Evolutionary conservation across 2,113 vertebrate species (phyloP).

Genomic region (Platichthys stellatus): DNA sequence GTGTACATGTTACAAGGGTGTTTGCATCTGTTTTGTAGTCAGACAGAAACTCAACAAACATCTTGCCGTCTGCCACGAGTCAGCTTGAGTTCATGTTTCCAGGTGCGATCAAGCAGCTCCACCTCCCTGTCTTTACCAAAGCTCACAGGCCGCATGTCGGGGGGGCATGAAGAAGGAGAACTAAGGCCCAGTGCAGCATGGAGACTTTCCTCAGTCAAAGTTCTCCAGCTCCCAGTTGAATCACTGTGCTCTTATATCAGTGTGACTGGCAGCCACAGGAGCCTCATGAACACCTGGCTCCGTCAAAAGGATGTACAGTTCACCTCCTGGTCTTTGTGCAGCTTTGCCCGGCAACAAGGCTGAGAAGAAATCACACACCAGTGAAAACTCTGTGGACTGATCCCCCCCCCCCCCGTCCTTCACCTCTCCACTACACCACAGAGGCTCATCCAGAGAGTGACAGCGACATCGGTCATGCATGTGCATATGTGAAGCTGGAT

Average conservation of each 20-base stretch:
- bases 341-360: constrained; percentile 63
- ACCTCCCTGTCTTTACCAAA: constrained; percentile 9
- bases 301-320: constrained; percentile 65
- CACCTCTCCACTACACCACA: constrained; percentile 35
- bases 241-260: constrained; percentile 53
- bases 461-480: constrained; percentile 35
- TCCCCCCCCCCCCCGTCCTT: constrained; percentile 45
- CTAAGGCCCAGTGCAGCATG: constrained; percentile 8
- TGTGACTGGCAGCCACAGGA: constrained; percentile 70
- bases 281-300: constrained; percentile 51
- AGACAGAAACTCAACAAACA: background rate
- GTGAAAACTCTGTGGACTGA: constrained; percentile 33
- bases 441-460: constrained; percentile 42
- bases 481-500: constrained; percentile 16
- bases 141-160: constrained; percentile 39
- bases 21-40: constrained; percentile 12
- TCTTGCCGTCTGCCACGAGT: background rate
- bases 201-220: constrained; percentile 46
- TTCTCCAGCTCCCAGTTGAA: constrained; percentile 53
- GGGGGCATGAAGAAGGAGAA: background rate
- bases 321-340: constrained; percentile 60
- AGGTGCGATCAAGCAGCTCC: constrained; percentile 34
- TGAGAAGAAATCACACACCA: constrained; percentile 34
- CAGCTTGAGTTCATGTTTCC: background rate
- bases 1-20: background rate